Evolutionary conservation across 2,888 invertebrate genomes (phyloP).

Genomic region (Rotaria macrura): DNA sequence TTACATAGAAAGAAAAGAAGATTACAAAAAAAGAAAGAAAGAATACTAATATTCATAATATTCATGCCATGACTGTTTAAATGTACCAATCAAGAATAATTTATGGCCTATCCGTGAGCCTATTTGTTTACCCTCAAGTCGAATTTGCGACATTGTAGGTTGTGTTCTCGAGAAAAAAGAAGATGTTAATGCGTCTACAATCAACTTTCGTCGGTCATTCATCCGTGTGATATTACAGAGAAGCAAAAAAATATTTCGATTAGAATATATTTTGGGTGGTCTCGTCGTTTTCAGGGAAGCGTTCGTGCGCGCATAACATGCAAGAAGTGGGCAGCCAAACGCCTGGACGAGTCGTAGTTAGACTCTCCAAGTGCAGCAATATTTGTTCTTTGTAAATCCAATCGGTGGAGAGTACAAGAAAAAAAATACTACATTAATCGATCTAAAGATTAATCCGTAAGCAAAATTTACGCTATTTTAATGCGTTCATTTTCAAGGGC

Average conservation of each 20-base stretch:
- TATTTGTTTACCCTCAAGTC: background rate
- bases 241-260: background rate
- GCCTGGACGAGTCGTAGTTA: constrained; percentile 3
- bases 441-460: background rate
- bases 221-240: background rate
- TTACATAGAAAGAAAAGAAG: constrained; percentile 2
- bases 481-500: constrained; percentile 15
- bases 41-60: background rate
- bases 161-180: background rate
- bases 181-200: background rate
- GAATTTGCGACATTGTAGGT: background rate
- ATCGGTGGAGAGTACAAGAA: background rate
- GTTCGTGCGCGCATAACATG: constrained; percentile 7
- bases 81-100: background rate
- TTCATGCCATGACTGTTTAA: background rate
- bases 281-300: constrained; percentile 1
- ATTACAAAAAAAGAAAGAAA: background rate
- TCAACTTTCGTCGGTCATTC: background rate
- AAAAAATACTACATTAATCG: background rate
- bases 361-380: constrained; percentile 7
- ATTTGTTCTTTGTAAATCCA: background rate
- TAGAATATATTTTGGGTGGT: background rate
- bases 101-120: background rate
- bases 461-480: background rate
- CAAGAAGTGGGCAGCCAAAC: constrained; percentile 6